Base-by-base conservation (phyloP, 2,888 invertebrate species). In the Synergus umbraculus region DNA sequence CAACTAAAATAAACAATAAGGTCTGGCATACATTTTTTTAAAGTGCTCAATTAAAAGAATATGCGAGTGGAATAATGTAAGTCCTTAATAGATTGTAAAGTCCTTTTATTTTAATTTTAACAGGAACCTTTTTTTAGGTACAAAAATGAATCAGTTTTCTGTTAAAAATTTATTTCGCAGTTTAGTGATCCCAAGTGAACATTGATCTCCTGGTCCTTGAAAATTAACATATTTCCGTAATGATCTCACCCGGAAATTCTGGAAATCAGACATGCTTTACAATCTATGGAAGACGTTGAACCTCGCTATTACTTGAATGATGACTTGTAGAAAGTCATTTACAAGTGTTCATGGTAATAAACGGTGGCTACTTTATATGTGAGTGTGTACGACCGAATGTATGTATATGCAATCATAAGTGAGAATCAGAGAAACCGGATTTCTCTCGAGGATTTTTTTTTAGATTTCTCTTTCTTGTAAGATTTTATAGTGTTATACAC, bases 351-450 rank as follows among this genome's bases (percentile, higher is more conserved):
- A 37, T 69, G 49, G 49, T 37, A 69, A 69, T 69, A 49, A 29
- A 54, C 37, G 15, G 8, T 10, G 15, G 49, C 49, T 54, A 60
- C 2, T 44, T 41, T 46, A 5, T 22, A 18, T 18, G 67, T 44
- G 67, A 22, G 44, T 22, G 18, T 44, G 73, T 10, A 37, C 29
- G 49, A 54, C 9, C 0, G 54, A 22, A 49, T 18, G 9, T 46
- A 22, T 73, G 5, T 54, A 73, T 29, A 67, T 67, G 15, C 37
- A 79, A 80, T 83, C 80, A 80, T 79, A 80, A 80, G 78, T 49
- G 64, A 49, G 66, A 80, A 80, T 81, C 77, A 80, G 65, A 78
- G 81, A 83, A 83, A 83, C 83, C 81, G 78, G 81, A 83, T 83
- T 83, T 81, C 83, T 81, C 80, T 54, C 69, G 22, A 73, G n/a